Conservation (phyloP, 2,797 vertebrate genomes). For the Xyrichtys novacula region DNA sequence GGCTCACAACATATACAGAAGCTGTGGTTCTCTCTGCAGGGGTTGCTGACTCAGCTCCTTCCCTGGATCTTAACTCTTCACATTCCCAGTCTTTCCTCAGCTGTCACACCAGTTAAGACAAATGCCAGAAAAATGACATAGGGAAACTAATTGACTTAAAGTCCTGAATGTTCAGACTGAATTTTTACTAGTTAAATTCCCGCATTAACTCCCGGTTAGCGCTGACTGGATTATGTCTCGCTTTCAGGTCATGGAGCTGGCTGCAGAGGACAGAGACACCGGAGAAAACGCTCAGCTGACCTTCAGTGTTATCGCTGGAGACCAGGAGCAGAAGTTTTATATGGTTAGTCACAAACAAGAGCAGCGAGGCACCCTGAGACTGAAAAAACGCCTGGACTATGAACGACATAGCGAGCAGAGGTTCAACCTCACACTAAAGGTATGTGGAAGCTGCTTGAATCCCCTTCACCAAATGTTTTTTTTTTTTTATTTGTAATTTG, state of each 20-base stretch:
- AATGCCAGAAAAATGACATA: too few relatives aligned
- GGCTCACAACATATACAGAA: too few relatives aligned
- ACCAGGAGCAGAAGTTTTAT: constrained; percentile 92
- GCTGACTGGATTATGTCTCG: background rate
- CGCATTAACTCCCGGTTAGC: background rate
- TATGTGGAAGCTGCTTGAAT: constrained; percentile 5
- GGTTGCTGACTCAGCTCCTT: too few relatives aligned
- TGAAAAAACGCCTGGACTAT: constrained; percentile 91
- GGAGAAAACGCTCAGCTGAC: constrained; percentile 89
- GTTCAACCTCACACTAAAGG: constrained; percentile 91
- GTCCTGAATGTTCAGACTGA: too few relatives aligned
- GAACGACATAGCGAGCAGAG: constrained; percentile 88
- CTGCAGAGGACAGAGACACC: constrained; percentile 86
- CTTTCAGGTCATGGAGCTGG: constrained; percentile 82
- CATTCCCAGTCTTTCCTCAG: too few relatives aligned
- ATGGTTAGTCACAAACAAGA: constrained; percentile 87
- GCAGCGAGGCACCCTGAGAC: constrained; percentile 86
- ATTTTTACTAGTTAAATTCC: too few relatives aligned
- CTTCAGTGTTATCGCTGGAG: constrained; percentile 89
- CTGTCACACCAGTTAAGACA: too few relatives aligned
- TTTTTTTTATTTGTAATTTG: constrained; percentile 19
- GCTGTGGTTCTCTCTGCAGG: too few relatives aligned
- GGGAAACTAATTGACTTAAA: background rate
- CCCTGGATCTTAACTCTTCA: too few relatives aligned
- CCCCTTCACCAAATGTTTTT: constrained; percentile 1